Base-by-base conservation (phyloP, 2,113 vertebrate genomes). In the Vidua chalybeata region DNA sequence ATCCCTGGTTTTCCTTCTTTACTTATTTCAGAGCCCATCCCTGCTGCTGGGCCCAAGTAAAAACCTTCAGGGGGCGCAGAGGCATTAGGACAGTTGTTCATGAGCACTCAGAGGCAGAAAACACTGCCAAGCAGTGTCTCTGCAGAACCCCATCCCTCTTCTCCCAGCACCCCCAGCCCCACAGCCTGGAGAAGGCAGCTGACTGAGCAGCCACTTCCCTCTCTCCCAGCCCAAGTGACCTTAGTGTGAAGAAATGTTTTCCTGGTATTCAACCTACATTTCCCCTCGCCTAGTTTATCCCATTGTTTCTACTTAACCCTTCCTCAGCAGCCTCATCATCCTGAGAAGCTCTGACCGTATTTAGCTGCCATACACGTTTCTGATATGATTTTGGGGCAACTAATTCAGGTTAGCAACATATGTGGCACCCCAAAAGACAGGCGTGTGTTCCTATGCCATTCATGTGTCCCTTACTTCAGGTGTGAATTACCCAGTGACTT, bases 231-330 rank as follows among this genome's bases (percentile, higher is more conserved):
- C 78, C 71, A 23, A 95, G 62, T 90, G 90, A 91, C 90, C 92
- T 79, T 90, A 87, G 69, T 2, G 2, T 37, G 67, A 91, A 95
- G 77, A 91, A 96, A 91, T 64, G 92, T 41, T 76, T 97, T 97
- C 92, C 96, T 95, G 78, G 62, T 92, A 95, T 97, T 95, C 85
- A 93, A 19, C 56, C 43, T 46, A 26, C 9, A 2, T 90, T 96
- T 96, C 88, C 94, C 85, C 63, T 94, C 0, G 0, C 11, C 87
- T 11, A 17, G 26, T 85, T 90, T 93, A 85, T 95, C 62, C 85
- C 62, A 93, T 69, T 91, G 88, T 96, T 95, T 69, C 71, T 79
- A 9, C 28, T 85, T 85, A 93, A 87, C 79, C 88, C 71, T 90
- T 95, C 67, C 78, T 72, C 92, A 64, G 15, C 62, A 56, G 31